Evolutionary conservation across 2,888 invertebrate genomes (phyloP).

Genomic region (Nowickia ferox): DNA sequence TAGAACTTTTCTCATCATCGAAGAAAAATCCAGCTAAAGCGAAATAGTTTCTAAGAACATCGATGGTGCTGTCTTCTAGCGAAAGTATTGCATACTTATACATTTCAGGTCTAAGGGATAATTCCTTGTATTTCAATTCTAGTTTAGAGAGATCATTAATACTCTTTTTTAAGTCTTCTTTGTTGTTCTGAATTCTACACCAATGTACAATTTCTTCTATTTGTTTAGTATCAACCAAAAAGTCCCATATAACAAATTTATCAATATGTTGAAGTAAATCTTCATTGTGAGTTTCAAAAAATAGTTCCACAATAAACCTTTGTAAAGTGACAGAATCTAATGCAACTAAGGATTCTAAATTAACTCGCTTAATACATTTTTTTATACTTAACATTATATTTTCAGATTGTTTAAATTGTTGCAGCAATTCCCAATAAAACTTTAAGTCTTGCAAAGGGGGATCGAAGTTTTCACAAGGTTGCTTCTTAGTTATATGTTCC

Average conservation of each 20-base stretch:
- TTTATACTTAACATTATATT: constrained; percentile 71
- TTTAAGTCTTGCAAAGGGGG: constrained; percentile 76
- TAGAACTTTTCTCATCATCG: constrained; percentile 85
- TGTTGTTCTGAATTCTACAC: constrained; percentile 72
- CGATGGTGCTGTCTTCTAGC: constrained; percentile 72
- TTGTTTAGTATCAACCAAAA: constrained; percentile 77
- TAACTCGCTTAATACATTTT: constrained; percentile 75
- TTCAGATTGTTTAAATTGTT: constrained; percentile 76
- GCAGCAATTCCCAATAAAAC: constrained; percentile 79
- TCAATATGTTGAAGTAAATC: constrained; percentile 79
- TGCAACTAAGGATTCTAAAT: constrained; percentile 80
- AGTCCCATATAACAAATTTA: constrained; percentile 79
- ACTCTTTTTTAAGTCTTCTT: neutral
- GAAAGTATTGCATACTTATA: constrained; percentile 78
- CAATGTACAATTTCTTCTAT: constrained; percentile 77
- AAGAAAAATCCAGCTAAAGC: constrained; percentile 86
- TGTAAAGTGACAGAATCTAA: constrained; percentile 78
- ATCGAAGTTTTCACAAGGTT: constrained; percentile 78
- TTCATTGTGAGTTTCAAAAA: constrained; percentile 80
- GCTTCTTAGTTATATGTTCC: constrained; percentile 85
- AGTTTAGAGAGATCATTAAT: constrained; percentile 60
- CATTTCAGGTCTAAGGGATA: constrained; percentile 80
- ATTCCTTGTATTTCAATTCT: constrained; percentile 76
- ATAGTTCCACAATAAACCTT: constrained; percentile 78
- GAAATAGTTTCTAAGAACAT: constrained; percentile 79